Evolutionary conservation across 2,113 vertebrate genomes (phyloP).

Genomic region (Blennius ocellaris): DNA sequence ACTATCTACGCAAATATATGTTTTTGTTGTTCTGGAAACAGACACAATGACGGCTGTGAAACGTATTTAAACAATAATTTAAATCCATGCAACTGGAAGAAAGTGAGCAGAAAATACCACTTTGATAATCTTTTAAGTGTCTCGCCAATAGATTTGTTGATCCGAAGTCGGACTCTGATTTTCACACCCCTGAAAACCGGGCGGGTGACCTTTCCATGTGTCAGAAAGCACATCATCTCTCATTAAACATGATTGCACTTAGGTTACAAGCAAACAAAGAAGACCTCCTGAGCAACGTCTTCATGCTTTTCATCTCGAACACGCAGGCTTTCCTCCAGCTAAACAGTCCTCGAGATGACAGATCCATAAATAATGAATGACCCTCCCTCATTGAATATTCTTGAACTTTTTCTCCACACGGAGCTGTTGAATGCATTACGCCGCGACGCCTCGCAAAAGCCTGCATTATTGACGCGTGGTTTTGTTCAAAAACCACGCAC

Average conservation of each 20-base stretch:
- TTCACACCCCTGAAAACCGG: background rate
- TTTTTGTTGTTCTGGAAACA: too few species aligned
- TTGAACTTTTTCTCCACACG: background rate
- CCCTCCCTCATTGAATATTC: conserved; percentile 39
- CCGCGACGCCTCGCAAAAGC: background rate
- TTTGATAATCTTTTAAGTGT: too few species aligned
- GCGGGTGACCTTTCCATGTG: background rate
- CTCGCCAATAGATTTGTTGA: too few species aligned
- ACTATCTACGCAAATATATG: too few species aligned
- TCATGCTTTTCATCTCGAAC: background rate
- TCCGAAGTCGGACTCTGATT: too few species aligned
- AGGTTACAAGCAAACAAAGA: background rate
- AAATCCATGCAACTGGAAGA: too few species aligned
- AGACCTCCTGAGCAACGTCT: background rate
- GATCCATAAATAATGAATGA: conserved; percentile 55
- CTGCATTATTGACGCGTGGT: conserved; percentile 58
- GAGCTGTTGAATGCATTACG: conserved; percentile 26
- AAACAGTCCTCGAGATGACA: conserved; percentile 25
- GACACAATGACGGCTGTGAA: too few species aligned
- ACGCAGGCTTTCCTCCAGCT: conserved; percentile 3
- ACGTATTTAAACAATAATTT: too few species aligned
- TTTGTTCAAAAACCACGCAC: conserved; percentile 22
- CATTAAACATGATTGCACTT: background rate
- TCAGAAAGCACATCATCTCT: background rate
- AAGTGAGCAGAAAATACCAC: too few species aligned